Evolutionary conservation across 2,888 invertebrate genomes (phyloP), one percentile per base, ranked within the genome.

Genomic region (Dasypogon diadema): DNA sequence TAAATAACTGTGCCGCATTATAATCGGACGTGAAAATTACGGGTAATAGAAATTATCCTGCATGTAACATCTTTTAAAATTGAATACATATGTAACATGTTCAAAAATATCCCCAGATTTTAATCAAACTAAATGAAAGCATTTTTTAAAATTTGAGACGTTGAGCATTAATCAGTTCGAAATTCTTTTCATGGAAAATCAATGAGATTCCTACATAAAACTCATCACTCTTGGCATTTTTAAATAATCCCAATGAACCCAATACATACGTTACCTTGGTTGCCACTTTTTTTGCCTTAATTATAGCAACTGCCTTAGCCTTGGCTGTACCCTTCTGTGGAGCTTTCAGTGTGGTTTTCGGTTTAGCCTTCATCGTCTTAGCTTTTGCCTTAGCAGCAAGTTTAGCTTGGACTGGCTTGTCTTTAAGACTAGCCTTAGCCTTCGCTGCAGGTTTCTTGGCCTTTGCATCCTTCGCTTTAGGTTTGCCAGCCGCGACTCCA

Each of bases 221-320:
- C 79, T 87, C 88, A 87, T 88, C 87, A 88, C 54, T 60, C n/a
- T n/a, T n/a, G n/a, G n/a, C n/a, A n/a, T n/a, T n/a, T n/a, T n/a
- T n/a, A n/a, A n/a, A n/a, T n/a, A n/a, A n/a, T n/a, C n/a, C n/a
- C n/a, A n/a, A n/a, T n/a, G n/a, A n/a, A n/a, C n/a, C n/a, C n/a
- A n/a, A n/a, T n/a, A n/a, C n/a, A n/a, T n/a, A n/a, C n/a, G n/a
- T 85, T 84, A 94, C 95, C 92, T 95, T 96, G 81, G 92, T 93
- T 86, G 94, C 95, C 16, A 93, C 91, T 85, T 93, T 94, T 80
- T 94, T 90, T 75, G 97, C 97, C 83, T 94, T 95, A 70, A 91
- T 88, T 78, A 94, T 79, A 74, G 86, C 89, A 30, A 89, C 86
- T 70, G 89, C 87, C 79, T 89, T 87, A 65, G 89, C 86, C 79